A percentile compares a stretch with the other conserved stretches of the same genome.
phyloP scores from a whole-genome alignment of 2,888 invertebrate species.

The Muschampia plurimacula region DNA sequence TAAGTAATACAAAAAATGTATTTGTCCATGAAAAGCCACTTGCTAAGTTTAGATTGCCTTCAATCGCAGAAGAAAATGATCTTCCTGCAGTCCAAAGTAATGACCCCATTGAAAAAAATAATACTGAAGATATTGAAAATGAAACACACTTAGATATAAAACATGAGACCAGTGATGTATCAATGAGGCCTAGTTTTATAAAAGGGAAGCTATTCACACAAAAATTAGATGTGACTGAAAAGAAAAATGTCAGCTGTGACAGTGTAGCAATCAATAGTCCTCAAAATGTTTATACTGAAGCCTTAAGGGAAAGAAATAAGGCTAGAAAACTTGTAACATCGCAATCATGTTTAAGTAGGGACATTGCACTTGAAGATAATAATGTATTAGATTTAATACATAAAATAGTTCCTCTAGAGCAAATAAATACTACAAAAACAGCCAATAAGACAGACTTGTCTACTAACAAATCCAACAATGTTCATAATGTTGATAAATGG shows the following conservation, averaged over 20 bases:
- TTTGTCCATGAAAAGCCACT: conserved; percentile 30
- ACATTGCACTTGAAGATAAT: conserved; percentile 61
- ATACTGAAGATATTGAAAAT: conserved; percentile 2
- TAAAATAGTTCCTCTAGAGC: conserved; percentile 72
- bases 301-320: conserved; percentile 68
- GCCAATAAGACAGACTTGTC: conserved; percentile 54
- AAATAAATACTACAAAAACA: conserved; percentile 64
- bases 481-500: conserved; percentile 60
- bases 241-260: conserved; percentile 59
- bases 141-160: conserved; percentile 10
- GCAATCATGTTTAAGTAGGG: conserved; percentile 69
- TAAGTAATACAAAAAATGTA: conserved; percentile 48
- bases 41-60: conserved; percentile 14
- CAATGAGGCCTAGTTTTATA: conserved; percentile 74
- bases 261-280: conserved; percentile 60
- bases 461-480: conserved; percentile 47
- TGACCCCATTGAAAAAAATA: neutral
- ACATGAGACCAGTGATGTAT: conserved; percentile 45
- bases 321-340: conserved; percentile 68
- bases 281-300: conserved; percentile 57
- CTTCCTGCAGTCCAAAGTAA: neutral
- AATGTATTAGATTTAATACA: conserved; percentile 73
- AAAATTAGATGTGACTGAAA: conserved; percentile 69
- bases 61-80: conserved; percentile 11
- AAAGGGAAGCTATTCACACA: conserved; percentile 78